Evolutionary conservation across 2,888 invertebrate genomes (phyloP).

Genomic region (Amphipoea lucens): DNA sequence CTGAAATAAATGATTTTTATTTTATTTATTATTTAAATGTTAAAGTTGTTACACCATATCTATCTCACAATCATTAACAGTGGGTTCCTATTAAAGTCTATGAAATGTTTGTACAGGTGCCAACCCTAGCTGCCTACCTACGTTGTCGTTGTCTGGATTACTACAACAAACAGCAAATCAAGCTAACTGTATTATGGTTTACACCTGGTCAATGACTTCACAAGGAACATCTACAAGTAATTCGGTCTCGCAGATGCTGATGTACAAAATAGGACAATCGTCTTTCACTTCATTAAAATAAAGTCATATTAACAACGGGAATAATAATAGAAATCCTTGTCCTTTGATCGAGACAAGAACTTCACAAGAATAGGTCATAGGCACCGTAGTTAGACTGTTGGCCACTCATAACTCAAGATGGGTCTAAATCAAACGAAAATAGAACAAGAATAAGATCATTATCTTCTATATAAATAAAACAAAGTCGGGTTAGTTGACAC

Average conservation of each 20-base stretch:
- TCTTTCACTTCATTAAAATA: background rate
- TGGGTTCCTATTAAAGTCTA: background rate
- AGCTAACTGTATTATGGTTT: constrained; percentile 23
- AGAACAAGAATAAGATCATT: background rate
- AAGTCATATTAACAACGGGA: background rate
- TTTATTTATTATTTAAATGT: too few species aligned
- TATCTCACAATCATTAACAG: too few species aligned
- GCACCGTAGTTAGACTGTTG: background rate
- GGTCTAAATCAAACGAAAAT: background rate
- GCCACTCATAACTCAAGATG: background rate
- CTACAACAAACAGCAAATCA: constrained; percentile 31
- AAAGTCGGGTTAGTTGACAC: too few species aligned
- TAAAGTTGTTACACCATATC: too few species aligned
- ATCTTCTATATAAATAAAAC: too few species aligned
- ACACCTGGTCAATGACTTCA: constrained; percentile 10
- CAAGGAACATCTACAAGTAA: background rate
- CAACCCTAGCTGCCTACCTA: constrained; percentile 23
- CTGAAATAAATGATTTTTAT: too few species aligned
- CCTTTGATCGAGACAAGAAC: background rate
- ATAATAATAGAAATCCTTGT: background rate
- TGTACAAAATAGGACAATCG: too few species aligned
- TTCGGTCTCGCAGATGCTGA: background rate
- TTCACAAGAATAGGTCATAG: background rate
- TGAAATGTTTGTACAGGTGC: background rate
- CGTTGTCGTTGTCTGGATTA: constrained; percentile 4